phyloP scores from a whole-genome alignment of 2,113 vertebrate genomes.

The Elgaria multicarinata region DNA sequence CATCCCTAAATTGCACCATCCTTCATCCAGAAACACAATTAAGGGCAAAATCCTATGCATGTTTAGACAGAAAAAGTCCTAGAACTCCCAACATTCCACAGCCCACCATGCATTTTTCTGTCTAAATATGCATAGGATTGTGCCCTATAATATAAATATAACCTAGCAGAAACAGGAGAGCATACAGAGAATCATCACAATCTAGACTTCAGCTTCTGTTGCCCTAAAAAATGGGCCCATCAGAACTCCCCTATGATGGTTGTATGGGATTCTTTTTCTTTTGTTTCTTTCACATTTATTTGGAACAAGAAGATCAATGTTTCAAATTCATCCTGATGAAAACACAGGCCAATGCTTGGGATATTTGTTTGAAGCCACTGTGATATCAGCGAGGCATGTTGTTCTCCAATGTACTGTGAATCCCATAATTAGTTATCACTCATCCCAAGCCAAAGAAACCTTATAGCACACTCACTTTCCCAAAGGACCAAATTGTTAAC shows the following conservation, averaged over 20 bases:
- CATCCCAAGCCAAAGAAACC: slow-evolving; percentile 49
- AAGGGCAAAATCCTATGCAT: too few species aligned
- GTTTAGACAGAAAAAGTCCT: too few species aligned
- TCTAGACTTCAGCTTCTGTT: slow-evolving; percentile 30
- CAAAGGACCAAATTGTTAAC: slow-evolving; percentile 51
- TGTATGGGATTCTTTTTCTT: slow-evolving; percentile 34
- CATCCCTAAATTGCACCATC: neutral
- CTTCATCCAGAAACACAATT: neutral
- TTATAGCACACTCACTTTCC: slow-evolving; percentile 26
- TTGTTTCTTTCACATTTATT: neutral
- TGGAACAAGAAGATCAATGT: slow-evolving; percentile 48
- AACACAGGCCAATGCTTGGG: neutral
- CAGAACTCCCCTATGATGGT: slow-evolving; percentile 36
- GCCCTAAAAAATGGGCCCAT: slow-evolving; percentile 22
- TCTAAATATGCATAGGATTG: too few species aligned
- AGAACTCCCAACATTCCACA: too few species aligned
- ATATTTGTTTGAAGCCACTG: slow-evolving; percentile 29
- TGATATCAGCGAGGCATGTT: slow-evolving; percentile 36
- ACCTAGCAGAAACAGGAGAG: slow-evolving; percentile 21
- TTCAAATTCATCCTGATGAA: slow-evolving; percentile 43
- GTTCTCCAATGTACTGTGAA: slow-evolving; percentile 45
- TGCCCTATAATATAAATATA: neutral
- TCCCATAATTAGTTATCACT: slow-evolving; percentile 57
- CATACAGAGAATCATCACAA: slow-evolving; percentile 33
- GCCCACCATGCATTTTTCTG: too few species aligned